Evolutionary conservation across 1,140 invertebrate species (phyloP), one percentile per base, ranked within the genome.

Genomic region (Bombus breviceps): DNA sequence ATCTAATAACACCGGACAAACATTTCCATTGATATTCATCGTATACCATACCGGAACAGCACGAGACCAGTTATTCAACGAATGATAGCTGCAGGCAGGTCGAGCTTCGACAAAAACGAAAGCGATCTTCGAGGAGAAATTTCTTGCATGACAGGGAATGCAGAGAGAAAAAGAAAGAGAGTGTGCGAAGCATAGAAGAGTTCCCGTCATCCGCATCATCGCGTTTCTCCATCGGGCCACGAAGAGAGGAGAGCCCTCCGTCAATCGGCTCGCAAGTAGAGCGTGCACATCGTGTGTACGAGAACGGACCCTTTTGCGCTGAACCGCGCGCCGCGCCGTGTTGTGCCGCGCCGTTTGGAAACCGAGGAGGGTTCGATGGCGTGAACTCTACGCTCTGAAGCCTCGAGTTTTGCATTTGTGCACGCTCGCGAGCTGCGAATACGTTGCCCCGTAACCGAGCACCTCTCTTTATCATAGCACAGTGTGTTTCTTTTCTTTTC

Each of bases 181-280:
- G 28, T 2, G 71, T 1, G n/a, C 25, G 78, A 13, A n/a, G 39
- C 25, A 32, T 8, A 43, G 66, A 77, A 43, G 66, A 77, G 74
- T 87, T 43, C 39, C 74, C 66, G 78, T 87, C 85, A 72, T 89
- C 53, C 85, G 74, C 88, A 82, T 90, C 86, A 78, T 53, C 81
- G 81, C 85, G 41, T 87, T 84, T 74, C 73, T 86, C 77, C 57
- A 68, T 73, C 68, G 64, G 22, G 59, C 68, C n/a, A 86, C 83
- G 71, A 75, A 59, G 75, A 77, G 82, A 75, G 83, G 73, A 77
- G 78, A 82, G 80, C 82, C 85, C 80, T 91, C 73, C 81, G 85
- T 88, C 87, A 87, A 91, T 91, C 88, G 89, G 73, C 71, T 80
- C 79, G 77, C 83, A 91, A 91, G 68, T 91, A 87, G 90, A 91